These are phyloP conservation scores for Bos indicus DNA, from an alignment of 2,113 vertebrate species.

Conservation along the genomic window DNA sequence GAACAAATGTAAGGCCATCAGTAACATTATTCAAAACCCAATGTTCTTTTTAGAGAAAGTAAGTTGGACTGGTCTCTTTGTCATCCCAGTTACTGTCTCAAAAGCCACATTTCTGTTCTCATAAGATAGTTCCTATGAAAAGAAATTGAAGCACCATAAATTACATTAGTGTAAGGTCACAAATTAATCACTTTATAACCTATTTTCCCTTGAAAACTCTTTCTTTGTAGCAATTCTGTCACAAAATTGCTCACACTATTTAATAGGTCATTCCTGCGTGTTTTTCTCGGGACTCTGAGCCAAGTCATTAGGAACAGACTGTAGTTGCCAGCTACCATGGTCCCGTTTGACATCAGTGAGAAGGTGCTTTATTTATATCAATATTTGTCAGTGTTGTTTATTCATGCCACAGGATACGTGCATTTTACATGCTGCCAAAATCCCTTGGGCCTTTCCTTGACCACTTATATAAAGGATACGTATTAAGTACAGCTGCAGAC, in stretches of 20 bases:
- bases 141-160: background rate
- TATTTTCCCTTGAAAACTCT: slow-evolving; percentile 48
- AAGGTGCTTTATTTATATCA: background rate
- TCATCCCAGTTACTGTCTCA: background rate
- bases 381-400: background rate
- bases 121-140: slow-evolving; percentile 1
- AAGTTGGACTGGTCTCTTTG: background rate
- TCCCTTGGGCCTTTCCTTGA: background rate
- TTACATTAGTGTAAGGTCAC: background rate
- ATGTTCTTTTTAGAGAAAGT: background rate
- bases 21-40: background rate
- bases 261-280: background rate
- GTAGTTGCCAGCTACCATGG: background rate
- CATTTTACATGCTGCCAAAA: background rate
- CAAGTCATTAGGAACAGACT: background rate
- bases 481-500: background rate
- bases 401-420: background rate
- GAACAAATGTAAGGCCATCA: background rate
- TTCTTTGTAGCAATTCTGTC: slow-evolving; percentile 24
- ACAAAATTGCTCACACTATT: background rate
- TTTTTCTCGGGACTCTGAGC: background rate
- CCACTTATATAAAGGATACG: background rate
- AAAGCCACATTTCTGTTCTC: slow-evolving; percentile 26
- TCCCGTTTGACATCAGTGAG: background rate
- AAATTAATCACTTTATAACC: slow-evolving; percentile 13